Evolutionary conservation across 1,140 invertebrate genomes (phyloP).

Genomic region (Drosophila insularis): DNA sequence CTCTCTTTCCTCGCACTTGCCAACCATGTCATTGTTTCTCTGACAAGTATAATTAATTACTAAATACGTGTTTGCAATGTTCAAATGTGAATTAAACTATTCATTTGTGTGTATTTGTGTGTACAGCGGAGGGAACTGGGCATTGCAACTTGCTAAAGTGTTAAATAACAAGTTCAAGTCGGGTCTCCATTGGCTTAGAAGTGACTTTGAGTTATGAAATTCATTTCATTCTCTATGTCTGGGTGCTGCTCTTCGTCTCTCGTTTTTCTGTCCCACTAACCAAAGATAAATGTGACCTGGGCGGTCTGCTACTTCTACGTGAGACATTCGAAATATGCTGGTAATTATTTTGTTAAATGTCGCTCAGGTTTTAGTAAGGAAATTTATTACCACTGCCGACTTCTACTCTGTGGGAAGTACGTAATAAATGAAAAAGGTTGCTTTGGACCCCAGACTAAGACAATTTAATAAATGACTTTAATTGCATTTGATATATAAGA

Average conservation of each 20-base stretch:
- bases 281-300: constrained; percentile 56
- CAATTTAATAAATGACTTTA: constrained; percentile 55
- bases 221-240: constrained; percentile 1
- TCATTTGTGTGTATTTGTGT: constrained; percentile 31
- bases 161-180: constrained; percentile 64
- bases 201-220: constrained; percentile 72
- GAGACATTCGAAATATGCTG: constrained; percentile 75
- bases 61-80: constrained; percentile 68
- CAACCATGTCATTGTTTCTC: constrained; percentile 17
- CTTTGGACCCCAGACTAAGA: constrained; percentile 12
- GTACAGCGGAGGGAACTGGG: constrained; percentile 19
- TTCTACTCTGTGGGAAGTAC: constrained; percentile 24
- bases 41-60: constrained; percentile 75
- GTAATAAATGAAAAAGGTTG: constrained; percentile 60
- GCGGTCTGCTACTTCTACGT: constrained; percentile 25
- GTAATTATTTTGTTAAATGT: constrained; percentile 78
- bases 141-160: constrained; percentile 25
- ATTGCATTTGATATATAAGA: constrained; percentile 22
- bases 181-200: constrained; percentile 47
- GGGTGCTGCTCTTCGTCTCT: background rate
- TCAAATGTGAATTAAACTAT: constrained; percentile 61
- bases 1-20: background rate
- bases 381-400: constrained; percentile 59
- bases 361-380: constrained; percentile 64
- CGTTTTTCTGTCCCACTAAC: constrained; percentile 13